Evolutionary conservation across 2,113 vertebrate species (phyloP).

Genomic region (Balaeniceps rex): DNA sequence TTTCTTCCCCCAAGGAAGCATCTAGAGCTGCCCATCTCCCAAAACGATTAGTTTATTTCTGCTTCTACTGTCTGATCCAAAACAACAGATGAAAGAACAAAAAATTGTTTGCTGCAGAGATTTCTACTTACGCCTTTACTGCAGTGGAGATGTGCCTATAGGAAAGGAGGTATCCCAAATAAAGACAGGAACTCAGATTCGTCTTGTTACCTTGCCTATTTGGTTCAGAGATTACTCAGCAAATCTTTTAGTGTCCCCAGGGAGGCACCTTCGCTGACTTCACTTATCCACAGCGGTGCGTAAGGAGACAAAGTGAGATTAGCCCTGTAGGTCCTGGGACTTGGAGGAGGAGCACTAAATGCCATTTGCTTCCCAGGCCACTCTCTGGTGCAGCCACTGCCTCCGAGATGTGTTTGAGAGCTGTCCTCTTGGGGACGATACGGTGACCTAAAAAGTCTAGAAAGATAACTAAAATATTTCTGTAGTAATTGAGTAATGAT

Average conservation of each 20-base stretch:
- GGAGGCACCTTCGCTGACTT: neutral
- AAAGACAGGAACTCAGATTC: neutral
- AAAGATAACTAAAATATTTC: neutral
- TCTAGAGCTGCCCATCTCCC: neutral
- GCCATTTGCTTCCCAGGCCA: neutral
- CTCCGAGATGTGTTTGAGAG: neutral
- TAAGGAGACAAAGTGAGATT: neutral
- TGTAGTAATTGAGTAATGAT: neutral
- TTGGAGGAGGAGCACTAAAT: neutral
- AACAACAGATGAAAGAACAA: neutral
- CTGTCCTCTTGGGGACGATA: rapidly evolving
- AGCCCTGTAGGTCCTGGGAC: neutral
- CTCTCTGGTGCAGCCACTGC: neutral
- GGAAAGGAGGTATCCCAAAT: neutral
- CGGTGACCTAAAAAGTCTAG: neutral
- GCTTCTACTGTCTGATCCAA: neutral
- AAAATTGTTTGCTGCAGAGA: neutral
- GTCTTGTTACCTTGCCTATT: neutral
- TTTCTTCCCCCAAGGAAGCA: neutral
- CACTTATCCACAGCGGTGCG: rapidly evolving
- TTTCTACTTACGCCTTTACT: neutral
- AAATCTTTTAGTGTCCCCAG: neutral
- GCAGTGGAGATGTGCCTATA: neutral
- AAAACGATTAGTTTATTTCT: neutral
- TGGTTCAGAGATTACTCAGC: neutral